Base-by-base conservation (phyloP, 2,888 invertebrate genomes). In the Ochropacha duplaris region DNA sequence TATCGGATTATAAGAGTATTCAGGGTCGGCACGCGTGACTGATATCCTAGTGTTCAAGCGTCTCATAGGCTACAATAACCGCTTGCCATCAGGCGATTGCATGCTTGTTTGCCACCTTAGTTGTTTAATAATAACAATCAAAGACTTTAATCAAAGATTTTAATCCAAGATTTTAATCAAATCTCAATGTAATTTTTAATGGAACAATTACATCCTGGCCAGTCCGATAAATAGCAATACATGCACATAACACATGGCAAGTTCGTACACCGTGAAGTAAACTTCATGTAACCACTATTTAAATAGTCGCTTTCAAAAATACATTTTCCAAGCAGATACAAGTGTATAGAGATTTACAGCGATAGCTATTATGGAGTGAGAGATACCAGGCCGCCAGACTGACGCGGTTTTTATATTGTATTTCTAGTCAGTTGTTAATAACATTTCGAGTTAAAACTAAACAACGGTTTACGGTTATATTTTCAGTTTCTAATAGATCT, bases 291-390 rank as follows among this genome's bases (percentile, higher is more conserved):
- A 62, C 70, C 62, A 68, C 62, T 69, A 67, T 69, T 71, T 69
- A 63, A 69, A 70, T 69, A 64, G 63, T 68, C 69, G 61, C 63
- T 73, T 83, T 83, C 71, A 78, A 84, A 84, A 85, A 86, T 84
- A 85, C 80, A 79, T 82, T 73, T 72, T 67, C 65, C 64, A 59
- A 69, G 68, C 78, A 75, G 70, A 71, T 75, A 74, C 69, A 49
- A 63, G 70, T 70, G 70, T 64, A 63, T 60, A 66, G 84, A 87
- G 87, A 90, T 91, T 91, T 90, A 91, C 76, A 80, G 76, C 76
- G 78, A 80, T 83, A 77, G 84, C 78, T 72, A 68, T 72, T 74
- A 84, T 66, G 71, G 88, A 90, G 81, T 89, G 91, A 92, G 75
- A 84, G 72, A 84, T 76, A 78, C 81, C 91, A 90, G 90, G 75